phyloP scores from a whole-genome alignment of 2,113 vertebrate species.

The Gila orcuttii region DNA sequence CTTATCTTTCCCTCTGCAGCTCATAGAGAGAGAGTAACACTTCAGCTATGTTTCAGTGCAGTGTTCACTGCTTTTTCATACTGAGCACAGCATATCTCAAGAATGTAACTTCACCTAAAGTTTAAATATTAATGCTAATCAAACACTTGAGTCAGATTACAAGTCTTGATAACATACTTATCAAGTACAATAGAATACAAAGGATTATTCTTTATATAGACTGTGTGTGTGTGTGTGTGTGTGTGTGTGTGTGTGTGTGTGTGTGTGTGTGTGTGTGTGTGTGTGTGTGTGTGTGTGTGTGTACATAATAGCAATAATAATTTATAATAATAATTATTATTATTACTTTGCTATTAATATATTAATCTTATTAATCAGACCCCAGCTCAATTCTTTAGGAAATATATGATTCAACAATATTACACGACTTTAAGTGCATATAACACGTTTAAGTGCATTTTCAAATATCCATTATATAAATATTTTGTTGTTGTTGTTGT shows the following conservation, averaged over 20 bases:
- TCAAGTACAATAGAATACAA: background rate
- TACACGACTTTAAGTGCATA: background rate
- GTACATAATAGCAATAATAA: too few relatives aligned
- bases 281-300: too few relatives aligned
- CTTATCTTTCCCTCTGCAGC: slow-evolving; percentile 23
- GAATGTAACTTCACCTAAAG: background rate
- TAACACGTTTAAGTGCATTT: background rate
- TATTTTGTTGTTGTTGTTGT: background rate
- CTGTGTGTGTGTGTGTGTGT: too few relatives aligned
- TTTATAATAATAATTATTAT: too few relatives aligned
- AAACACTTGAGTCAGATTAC: background rate
- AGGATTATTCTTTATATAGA: background rate
- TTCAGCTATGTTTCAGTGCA: background rate
- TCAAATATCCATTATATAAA: background rate
- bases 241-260: too few relatives aligned
- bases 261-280: too few relatives aligned
- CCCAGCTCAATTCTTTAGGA: background rate
- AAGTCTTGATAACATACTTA: background rate
- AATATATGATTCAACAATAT: background rate
- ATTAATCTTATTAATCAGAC: too few relatives aligned
- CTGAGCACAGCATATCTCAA: background rate
- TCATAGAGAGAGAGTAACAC: background rate
- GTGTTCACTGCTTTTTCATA: background rate
- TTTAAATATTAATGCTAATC: background rate
- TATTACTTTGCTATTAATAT: too few relatives aligned